Evolutionary conservation across 2,113 vertebrate genomes (phyloP), one percentile per base, ranked within the genome.

Genomic region (Odontesthes bonariensis): DNA sequence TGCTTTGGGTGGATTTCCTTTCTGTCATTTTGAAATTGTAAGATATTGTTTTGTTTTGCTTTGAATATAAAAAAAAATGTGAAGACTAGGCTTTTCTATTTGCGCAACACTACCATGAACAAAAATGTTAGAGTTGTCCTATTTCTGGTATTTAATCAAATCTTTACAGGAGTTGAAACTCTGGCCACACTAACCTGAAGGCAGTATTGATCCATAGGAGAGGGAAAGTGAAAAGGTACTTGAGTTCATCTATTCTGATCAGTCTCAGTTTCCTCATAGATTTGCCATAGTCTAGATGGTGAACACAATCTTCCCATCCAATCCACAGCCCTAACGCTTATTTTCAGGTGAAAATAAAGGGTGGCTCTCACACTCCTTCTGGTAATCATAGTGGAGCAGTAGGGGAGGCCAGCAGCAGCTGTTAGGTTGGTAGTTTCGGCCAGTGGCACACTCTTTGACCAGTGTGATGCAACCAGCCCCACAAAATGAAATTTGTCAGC

Each of bases 221-320:
- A 52, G 6, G 27, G 8, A 56, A 52, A 42, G 32, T 66, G 23
- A 53, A 47, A 53, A 66, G 56, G 62, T 57, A 53, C 44, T 56
- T 44, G 8, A 38, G 69, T 65, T 76, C 58, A 71, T 91, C 66
- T 66, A 70, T 77, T 89, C 57, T 64, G 58, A 83, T 81, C 60
- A 75, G 54, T 57, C 22, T 47, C 55, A 8, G 47, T 66, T 84
- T 68, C 32, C 22, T 59, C 38, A 19, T 16, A 16, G 35, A 55
- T 17, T 64, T 67, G 46, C 12, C 14, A 22, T 62, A 73, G 65
- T 62, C 77, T 17, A 44, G 47, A 16, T 12, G 13, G 11, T 54
- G 73, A 76, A 77, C 54, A 55, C 66, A 55, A 85, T 74, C 74
- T 78, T 55, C 59, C 52, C 23, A 47, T 52, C 11, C 51, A 42